Evolutionary conservation across 1,140 invertebrate genomes (phyloP).

Genomic region (Ceratina calcarata): DNA sequence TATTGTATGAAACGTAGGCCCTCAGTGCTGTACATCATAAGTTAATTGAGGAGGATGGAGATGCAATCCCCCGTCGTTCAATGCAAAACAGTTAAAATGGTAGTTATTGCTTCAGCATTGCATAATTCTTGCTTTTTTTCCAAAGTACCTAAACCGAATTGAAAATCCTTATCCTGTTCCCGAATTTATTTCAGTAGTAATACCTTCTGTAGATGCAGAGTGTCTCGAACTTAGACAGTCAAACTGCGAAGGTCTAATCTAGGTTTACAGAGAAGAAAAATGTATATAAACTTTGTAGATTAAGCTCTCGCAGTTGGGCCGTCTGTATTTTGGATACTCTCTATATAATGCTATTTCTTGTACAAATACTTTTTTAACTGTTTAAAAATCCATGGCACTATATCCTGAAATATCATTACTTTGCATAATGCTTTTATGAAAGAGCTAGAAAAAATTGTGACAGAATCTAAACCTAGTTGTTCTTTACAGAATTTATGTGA

Average conservation of each 20-base stretch:
- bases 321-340: neutral
- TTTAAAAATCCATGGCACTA: neutral
- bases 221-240: too few relatives aligned
- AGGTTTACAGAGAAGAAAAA: too few relatives aligned
- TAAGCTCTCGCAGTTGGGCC: too few relatives aligned
- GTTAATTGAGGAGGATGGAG: constrained; percentile 83
- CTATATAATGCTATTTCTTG: neutral
- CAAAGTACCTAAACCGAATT: neutral
- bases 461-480: constrained; percentile 34
- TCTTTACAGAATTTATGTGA: constrained; percentile 79
- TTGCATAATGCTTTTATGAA: too few relatives aligned
- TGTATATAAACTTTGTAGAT: too few relatives aligned
- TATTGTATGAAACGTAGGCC: constrained; percentile 79
- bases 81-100: constrained; percentile 62
- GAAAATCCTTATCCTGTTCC: neutral
- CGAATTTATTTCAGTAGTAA: too few relatives aligned
- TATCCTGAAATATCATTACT: neutral
- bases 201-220: too few relatives aligned
- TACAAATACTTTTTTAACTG: constrained; percentile 1
- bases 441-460: neutral
- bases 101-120: constrained; percentile 36
- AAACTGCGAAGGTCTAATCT: too few relatives aligned
- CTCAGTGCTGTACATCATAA: constrained; percentile 87
- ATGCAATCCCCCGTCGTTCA: constrained; percentile 74
- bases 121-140: constrained; percentile 26